Conservation (phyloP, 2,113 vertebrate species). For the Speoplatyrhinus poulsoni region DNA sequence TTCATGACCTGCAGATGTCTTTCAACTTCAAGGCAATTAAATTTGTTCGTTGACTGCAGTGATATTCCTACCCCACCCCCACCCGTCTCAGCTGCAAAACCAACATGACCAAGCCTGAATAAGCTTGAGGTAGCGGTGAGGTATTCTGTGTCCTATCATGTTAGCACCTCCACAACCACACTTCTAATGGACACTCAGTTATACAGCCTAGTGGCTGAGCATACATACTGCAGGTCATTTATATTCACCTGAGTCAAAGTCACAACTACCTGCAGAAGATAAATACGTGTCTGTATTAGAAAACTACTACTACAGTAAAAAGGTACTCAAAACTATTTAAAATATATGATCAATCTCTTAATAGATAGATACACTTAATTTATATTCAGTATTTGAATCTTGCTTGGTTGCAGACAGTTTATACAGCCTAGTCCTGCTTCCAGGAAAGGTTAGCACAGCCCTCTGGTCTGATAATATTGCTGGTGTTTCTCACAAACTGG, state of each 20-base stretch:
- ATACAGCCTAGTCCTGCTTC: too few species aligned
- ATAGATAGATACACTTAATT: too few species aligned
- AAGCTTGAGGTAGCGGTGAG: not conserved
- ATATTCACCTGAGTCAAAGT: not conserved
- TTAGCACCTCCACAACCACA: not conserved
- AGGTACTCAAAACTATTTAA: too few species aligned
- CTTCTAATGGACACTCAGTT: not conserved
- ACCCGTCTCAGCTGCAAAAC: not conserved
- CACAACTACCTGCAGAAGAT: not conserved
- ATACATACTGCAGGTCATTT: not conserved
- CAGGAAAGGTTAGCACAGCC: not conserved
- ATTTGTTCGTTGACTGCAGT: too few species aligned
- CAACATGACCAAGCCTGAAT: not conserved
- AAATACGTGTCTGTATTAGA: too few species aligned
- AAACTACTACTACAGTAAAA: too few species aligned
- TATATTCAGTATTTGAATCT: too few species aligned
- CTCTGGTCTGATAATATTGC: not conserved
- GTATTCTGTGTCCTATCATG: not conserved
- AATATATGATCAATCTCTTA: too few species aligned
- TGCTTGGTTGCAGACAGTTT: too few species aligned
- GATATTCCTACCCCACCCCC: too few species aligned
- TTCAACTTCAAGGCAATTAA: too few species aligned
- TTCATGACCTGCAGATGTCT: too few species aligned
- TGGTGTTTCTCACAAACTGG: not conserved
- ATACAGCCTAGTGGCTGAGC: not conserved